Evolutionary conservation across 2,888 invertebrate species (phyloP).

Genomic region (Ypsolopha scabrella): DNA sequence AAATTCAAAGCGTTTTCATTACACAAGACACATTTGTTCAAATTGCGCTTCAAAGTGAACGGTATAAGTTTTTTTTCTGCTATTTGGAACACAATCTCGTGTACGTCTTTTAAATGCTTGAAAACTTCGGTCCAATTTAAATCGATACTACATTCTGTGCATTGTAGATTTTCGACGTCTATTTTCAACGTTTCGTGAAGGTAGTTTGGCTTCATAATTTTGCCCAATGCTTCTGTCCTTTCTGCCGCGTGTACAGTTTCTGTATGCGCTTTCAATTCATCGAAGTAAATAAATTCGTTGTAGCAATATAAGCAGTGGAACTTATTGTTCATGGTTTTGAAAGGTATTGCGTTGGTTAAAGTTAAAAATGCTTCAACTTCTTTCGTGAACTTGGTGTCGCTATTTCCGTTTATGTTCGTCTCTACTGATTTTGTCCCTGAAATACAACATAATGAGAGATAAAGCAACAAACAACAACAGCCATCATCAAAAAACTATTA

Average conservation of each 20-base stretch:
- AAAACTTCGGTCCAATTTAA: slow-evolving; percentile 36
- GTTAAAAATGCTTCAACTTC: neutral
- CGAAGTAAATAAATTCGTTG: neutral
- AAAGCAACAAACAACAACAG: no score
- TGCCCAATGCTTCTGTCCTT: neutral
- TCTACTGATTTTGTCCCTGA: no score
- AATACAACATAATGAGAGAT: no score
- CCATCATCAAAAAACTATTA: no score
- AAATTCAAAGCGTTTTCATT: slow-evolving; percentile 22
- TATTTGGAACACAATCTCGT: slow-evolving; percentile 24
- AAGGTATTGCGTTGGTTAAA: slow-evolving; percentile 4
- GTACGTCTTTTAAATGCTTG: slow-evolving; percentile 27
- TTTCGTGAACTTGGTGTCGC: neutral
- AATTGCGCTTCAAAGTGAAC: slow-evolving; percentile 19
- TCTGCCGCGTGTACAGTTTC: neutral
- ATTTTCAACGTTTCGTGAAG: neutral
- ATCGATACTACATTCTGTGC: neutral
- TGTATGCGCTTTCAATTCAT: neutral
- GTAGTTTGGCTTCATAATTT: neutral
- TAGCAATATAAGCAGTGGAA: neutral
- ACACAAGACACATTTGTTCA: slow-evolving; percentile 31
- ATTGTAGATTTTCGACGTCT: slow-evolving; percentile 1
- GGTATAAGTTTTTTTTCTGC: slow-evolving; percentile 34
- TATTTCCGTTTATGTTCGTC: no score
- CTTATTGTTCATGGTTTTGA: neutral